Conservation (phyloP, 2,797 vertebrate species). For the Morus bassanus region DNA sequence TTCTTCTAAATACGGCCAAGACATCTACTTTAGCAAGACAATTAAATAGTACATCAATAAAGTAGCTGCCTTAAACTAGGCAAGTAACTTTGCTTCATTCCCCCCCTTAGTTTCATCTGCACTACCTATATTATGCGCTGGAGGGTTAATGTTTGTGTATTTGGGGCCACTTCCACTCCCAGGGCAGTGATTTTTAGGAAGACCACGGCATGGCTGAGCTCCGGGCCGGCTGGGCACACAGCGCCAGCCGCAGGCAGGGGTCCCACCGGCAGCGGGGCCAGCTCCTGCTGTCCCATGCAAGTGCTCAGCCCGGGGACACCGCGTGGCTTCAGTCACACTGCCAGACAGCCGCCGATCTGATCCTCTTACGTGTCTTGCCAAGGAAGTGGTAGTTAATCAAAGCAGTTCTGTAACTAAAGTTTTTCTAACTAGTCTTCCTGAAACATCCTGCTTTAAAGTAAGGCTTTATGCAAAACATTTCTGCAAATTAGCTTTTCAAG, state of each 20-base stretch:
- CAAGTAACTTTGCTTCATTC: neutral
- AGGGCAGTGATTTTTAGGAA: neutral
- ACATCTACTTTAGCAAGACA: neutral
- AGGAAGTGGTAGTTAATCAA: neutral
- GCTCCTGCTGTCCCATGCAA: neutral
- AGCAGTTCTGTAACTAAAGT: neutral
- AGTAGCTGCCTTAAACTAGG: neutral
- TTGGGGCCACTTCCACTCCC: neutral
- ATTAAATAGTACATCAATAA: neutral
- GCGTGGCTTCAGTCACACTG: neutral
- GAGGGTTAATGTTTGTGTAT: no score
- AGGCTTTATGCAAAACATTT: neutral
- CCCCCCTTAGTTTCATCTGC: neutral
- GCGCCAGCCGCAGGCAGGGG: neutral
- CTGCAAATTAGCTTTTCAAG: neutral
- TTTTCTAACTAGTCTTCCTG: neutral
- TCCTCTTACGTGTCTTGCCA: neutral
- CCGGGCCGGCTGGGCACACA: no score
- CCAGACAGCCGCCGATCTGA: fast-evolving
- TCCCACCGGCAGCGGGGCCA: neutral
- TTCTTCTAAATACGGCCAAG: neutral
- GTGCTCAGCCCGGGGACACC: neutral
- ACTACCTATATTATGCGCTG: neutral
- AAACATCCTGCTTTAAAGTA: neutral
- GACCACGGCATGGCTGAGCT: fast-evolving